phyloP scores from a whole-genome alignment of 2,888 invertebrate species.

The Aspidapion aeneum region DNA sequence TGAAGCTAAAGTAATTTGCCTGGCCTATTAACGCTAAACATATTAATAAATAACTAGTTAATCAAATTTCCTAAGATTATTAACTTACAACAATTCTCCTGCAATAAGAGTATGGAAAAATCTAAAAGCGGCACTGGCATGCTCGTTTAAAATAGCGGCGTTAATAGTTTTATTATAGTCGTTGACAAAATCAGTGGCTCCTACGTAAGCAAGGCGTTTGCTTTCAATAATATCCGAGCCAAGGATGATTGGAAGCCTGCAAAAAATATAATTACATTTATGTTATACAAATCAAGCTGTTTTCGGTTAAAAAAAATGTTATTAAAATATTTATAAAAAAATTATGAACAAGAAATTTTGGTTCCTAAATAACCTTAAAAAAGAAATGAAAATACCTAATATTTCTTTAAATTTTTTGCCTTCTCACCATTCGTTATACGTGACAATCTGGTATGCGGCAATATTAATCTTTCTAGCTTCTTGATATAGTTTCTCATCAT shows the following conservation, averaged over 20 bases:
- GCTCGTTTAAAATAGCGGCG: conserved; percentile 40
- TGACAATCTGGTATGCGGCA: conserved; percentile 59
- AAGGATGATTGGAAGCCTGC: background rate
- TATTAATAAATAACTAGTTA: too few species aligned
- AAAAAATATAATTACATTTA: too few species aligned
- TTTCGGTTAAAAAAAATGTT: too few species aligned
- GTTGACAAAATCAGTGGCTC: conserved; percentile 11
- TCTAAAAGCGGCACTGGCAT: conserved; percentile 44
- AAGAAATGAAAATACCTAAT: too few species aligned
- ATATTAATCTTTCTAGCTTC: conserved; percentile 46
- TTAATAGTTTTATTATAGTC: conserved; percentile 31
- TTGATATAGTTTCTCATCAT: conserved; percentile 48
- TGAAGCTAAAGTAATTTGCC: too few species aligned
- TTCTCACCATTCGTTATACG: conserved; percentile 67
- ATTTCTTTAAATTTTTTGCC: too few species aligned
- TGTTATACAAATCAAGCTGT: too few species aligned
- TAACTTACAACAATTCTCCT: conserved; percentile 42
- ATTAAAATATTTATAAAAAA: too few species aligned
- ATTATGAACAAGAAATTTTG: too few species aligned
- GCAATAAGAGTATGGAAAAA: conserved; percentile 44
- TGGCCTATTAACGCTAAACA: too few species aligned
- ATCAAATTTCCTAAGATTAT: too few species aligned
- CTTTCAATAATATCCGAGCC: background rate
- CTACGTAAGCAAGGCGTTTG: conserved; percentile 7
- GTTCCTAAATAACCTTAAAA: too few species aligned